phyloP scores from a whole-genome alignment of 2,797 vertebrate genomes.

The Glossophaga mutica region DNA sequence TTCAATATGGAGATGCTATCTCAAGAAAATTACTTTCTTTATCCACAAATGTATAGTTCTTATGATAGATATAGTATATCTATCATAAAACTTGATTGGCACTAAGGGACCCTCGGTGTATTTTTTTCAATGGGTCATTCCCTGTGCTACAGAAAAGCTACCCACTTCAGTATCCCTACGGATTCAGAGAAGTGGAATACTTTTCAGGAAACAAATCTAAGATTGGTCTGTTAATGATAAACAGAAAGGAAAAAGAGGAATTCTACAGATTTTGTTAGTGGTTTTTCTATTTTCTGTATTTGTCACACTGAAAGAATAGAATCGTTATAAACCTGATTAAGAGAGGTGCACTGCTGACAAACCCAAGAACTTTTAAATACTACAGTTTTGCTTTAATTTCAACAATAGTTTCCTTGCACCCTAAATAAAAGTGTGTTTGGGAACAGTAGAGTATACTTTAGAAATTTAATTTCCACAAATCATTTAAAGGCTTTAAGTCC shows the following conservation, averaged over 20 bases:
- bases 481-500: not conserved
- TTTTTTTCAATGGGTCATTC: slow-evolving; percentile 8
- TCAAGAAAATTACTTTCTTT: slow-evolving; percentile 30
- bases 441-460: not conserved
- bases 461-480: slow-evolving; percentile 11
- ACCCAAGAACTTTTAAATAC: not conserved
- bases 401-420: not conserved
- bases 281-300: slow-evolving; percentile 6
- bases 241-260: slow-evolving; percentile 21
- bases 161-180: not conserved
- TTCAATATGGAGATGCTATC: not conserved
- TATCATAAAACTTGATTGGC: not conserved
- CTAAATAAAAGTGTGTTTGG: not conserved
- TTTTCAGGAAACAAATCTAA: slow-evolving; percentile 12
- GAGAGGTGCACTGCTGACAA: not conserved
- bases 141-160: not conserved
- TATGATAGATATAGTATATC: not conserved
- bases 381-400: slow-evolving; percentile 35
- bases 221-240: not conserved
- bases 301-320: not conserved
- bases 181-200: not conserved
- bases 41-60: not conserved
- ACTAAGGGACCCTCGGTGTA: not conserved
- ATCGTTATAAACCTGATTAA: not conserved
- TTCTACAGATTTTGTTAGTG: not conserved